These are phyloP conservation scores for Drosophila meridionalis DNA, from an alignment of 2,888 invertebrate genomes.

Conservation along the genomic window DNA sequence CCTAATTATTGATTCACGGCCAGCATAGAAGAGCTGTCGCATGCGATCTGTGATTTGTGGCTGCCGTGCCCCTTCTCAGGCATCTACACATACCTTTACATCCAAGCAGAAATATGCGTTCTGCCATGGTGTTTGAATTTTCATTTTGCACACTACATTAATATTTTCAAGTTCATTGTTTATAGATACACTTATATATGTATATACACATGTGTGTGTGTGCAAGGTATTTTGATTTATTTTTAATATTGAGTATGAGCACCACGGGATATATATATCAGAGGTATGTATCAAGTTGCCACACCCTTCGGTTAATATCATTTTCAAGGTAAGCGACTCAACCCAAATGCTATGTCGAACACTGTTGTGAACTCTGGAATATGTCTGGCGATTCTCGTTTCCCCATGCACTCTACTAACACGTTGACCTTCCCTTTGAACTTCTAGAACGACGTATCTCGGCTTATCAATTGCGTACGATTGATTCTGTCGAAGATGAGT, in stretches of 20 bases:
- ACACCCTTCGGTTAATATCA: background rate
- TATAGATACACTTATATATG: constrained; percentile 11
- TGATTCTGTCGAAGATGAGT: constrained; percentile 84
- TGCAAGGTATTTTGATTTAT: constrained; percentile 51
- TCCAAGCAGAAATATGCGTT: constrained; percentile 36
- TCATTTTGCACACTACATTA: constrained; percentile 40
- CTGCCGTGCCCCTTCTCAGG: constrained; percentile 22
- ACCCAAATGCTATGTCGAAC: constrained; percentile 4
- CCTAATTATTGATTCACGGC: constrained; percentile 63
- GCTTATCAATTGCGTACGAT: constrained; percentile 83
- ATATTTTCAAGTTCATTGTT: constrained; percentile 70
- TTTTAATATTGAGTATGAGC: constrained; percentile 35
- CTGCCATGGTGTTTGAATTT: constrained; percentile 35
- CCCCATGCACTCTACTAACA: constrained; percentile 20
- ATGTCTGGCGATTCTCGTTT: constrained; percentile 1
- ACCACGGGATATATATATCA: constrained; percentile 7
- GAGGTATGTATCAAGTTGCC: constrained; percentile 50
- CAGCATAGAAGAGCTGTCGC: constrained; percentile 47
- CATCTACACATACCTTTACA: constrained; percentile 19
- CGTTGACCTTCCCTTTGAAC: constrained; percentile 29
- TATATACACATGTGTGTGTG: background rate
- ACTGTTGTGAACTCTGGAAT: constrained; percentile 61
- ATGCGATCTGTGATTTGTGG: constrained; percentile 42
- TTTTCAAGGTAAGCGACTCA: constrained; percentile 43
- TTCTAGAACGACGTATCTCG: constrained; percentile 84